Evolutionary conservation across 2,797 vertebrate genomes (phyloP).

Genomic region (Aeoliscus strigatus): DNA sequence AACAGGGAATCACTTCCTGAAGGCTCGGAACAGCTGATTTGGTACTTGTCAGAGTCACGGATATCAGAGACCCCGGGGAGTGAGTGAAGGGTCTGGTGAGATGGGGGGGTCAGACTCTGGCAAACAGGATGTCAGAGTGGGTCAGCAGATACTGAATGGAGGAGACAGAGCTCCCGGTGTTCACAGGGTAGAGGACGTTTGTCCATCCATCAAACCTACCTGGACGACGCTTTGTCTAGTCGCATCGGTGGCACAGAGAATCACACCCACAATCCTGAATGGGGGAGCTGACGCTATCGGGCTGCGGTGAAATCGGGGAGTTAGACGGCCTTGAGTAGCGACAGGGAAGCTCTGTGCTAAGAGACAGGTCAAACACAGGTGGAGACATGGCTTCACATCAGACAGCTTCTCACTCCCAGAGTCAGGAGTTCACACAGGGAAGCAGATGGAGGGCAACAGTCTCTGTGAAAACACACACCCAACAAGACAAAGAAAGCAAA

Average conservation of each 20-base stretch:
- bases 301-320: neutral
- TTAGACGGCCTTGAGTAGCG: neutral
- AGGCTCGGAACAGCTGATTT: constrained; percentile 18
- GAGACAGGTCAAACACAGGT: neutral
- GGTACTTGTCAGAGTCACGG: neutral
- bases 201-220: constrained; percentile 2
- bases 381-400: neutral
- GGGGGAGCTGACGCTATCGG: no score
- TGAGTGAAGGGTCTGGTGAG: constrained; percentile 9
- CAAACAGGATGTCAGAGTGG: constrained; percentile 40
- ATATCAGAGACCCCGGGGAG: constrained; percentile 8
- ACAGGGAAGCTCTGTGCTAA: neutral
- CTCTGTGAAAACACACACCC: no score
- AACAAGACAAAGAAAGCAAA: no score
- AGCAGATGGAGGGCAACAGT: no score
- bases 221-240: constrained; percentile 1
- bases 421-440: neutral
- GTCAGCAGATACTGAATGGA: constrained; percentile 40
- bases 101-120: constrained; percentile 26
- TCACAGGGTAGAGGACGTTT: constrained; percentile 9
- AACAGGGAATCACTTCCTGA: no score
- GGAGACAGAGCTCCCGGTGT: constrained; percentile 29
- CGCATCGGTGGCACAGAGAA: no score
- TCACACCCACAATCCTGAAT: no score
- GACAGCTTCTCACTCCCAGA: neutral